Base-by-base conservation (phyloP, 1,140 invertebrate species). In the Tetraneura akinire region DNA sequence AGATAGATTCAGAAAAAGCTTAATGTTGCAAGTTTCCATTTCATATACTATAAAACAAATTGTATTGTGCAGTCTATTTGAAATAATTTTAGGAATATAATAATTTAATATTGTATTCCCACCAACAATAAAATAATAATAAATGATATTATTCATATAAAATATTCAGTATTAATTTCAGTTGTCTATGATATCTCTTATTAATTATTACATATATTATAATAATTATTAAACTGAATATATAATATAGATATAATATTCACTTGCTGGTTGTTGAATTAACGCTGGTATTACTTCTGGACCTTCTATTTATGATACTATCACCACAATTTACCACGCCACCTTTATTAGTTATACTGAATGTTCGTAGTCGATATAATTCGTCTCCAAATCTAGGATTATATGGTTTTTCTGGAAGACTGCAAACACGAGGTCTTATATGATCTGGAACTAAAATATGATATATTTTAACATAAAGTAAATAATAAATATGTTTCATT, bases 351-450 rank as follows among this genome's bases (percentile, higher is more conserved):
- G 91, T 92, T 70, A 92, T 91, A 74, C 89, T 91, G 83, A 93
- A 93, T 74, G 90, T 91, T 47, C 92, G 87, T 1, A 93, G 86
- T 9, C 91, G 86, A 84, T 90, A 90, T 84, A 89, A 89, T 81
- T 90, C 89, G 60, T 85, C 85, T 14, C 91, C 91, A 18, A 90
- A 88, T 18, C 93, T 87, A 13, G 93, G 93, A 86, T 94, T 94
- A 87, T 93, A 93, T 8, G 84, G 83, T 85, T 93, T 92, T 86
- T 95, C 93, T 0, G 93, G 93, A 53, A 95, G 86, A 68, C 92
- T 94, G 85, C 93, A 93, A 0, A 95, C 93, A 8, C 94, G 88
- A 0, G 93, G 93, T 45, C 93, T 86, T 73, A 93, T 90, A 84
- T 94, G 92, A 85, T 93, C 92, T 60, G 92, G 91, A 82, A 93